phyloP scores from a whole-genome alignment of 2,113 vertebrate genomes.

The Microcebus lehilahytsara region DNA sequence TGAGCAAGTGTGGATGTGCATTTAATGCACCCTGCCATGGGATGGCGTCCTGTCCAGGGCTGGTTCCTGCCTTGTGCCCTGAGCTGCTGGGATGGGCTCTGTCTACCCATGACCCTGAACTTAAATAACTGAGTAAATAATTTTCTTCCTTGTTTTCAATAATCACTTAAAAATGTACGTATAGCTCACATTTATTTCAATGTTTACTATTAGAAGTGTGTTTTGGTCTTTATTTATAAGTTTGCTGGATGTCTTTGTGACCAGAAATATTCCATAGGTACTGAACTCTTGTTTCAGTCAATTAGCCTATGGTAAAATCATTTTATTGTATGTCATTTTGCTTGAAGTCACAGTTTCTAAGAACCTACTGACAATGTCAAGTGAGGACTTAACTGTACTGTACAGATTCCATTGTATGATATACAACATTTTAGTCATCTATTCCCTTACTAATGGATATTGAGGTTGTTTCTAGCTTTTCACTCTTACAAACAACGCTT shows the following conservation, averaged over 20 bases:
- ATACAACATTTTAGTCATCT: background rate
- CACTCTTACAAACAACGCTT: background rate
- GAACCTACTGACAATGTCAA: background rate
- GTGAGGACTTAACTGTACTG: background rate
- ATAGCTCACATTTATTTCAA: background rate
- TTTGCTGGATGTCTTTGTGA: background rate
- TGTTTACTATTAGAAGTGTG: background rate
- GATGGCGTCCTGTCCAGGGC: background rate
- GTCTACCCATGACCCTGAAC: background rate
- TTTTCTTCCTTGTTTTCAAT: background rate
- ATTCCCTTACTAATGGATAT: background rate
- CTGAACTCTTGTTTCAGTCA: background rate
- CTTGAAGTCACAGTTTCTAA: no score
- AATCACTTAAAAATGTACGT: background rate
- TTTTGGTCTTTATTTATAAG: background rate
- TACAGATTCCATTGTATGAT: background rate
- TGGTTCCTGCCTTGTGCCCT: background rate
- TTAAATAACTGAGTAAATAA: background rate
- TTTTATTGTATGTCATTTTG: background rate
- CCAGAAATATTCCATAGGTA: background rate
- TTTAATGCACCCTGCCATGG: background rate
- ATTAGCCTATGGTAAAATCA: background rate
- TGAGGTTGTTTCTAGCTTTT: background rate
- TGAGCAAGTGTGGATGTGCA: background rate
- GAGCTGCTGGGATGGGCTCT: background rate